Percentiles rank a stretch among this genome's conserved stretches.
Evolutionary conservation across 2,888 invertebrate species (phyloP).

Genomic region (Abrostola tripartita): DNA sequence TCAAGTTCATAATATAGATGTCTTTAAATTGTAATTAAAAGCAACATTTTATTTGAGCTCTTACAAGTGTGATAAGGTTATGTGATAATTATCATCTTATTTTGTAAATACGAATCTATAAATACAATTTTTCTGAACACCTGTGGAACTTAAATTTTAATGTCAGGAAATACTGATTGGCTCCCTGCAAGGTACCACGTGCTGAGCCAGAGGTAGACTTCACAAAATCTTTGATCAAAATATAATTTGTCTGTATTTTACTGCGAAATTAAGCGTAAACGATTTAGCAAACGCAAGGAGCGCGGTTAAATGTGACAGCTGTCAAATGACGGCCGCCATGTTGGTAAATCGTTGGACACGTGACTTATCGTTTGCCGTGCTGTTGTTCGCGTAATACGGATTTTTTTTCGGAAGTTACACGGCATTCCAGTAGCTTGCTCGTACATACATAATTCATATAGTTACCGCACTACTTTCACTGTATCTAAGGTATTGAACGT

Average conservation of each 20-base stretch:
- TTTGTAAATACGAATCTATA: constrained; percentile 38
- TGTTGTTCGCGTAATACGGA: constrained; percentile 53
- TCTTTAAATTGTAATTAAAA: constrained; percentile 47
- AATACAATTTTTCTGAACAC: constrained; percentile 51
- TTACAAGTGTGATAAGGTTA: constrained; percentile 31
- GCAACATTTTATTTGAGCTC: constrained; percentile 35
- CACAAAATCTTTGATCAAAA: constrained; percentile 28
- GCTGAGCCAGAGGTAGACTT: constrained; percentile 22
- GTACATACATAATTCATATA: constrained; percentile 69
- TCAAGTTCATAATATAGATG: constrained; percentile 38
- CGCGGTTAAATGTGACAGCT: constrained; percentile 44
- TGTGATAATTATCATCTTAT: constrained; percentile 55
- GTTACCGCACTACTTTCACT: constrained; percentile 75
- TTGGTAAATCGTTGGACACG: constrained; percentile 35
- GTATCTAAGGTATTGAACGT: constrained; percentile 51
- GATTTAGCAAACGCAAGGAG: neutral
- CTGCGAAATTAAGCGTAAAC: neutral
- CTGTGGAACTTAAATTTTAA: constrained; percentile 40
- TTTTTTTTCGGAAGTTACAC: constrained; percentile 68
- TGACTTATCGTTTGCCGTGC: constrained; percentile 44
- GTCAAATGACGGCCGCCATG: constrained; percentile 48
- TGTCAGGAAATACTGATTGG: constrained; percentile 42
- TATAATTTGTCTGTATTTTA: neutral
- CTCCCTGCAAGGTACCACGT: constrained; percentile 49
- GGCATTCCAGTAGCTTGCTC: constrained; percentile 55